A percentile compares a stretch with the other conserved stretches of the same genome.
These are phyloP conservation scores for Trichechus manatus DNA, from an alignment of 2,113 vertebrate genomes.

Conservation along the genomic window DNA sequence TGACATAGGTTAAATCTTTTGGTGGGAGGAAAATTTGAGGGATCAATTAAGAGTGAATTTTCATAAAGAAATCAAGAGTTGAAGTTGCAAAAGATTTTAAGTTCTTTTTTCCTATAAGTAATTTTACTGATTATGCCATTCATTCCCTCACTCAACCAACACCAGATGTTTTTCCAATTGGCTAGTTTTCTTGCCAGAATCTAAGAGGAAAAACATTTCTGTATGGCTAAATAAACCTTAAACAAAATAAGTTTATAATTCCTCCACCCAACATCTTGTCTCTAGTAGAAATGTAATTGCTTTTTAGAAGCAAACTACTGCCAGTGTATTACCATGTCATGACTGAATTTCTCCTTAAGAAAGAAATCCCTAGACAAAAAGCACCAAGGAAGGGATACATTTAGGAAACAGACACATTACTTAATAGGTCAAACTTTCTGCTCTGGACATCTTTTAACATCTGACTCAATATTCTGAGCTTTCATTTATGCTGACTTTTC, in stretches of 20 bases:
- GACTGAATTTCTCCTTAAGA: constrained; percentile 60
- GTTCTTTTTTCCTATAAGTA: constrained; percentile 60
- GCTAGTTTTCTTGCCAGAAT: constrained; percentile 43
- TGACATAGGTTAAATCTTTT: neutral
- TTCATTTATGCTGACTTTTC: constrained; percentile 45
- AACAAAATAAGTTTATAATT: constrained; percentile 66
- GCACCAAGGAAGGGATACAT: neutral
- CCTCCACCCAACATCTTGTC: constrained; percentile 61
- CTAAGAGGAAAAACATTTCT: constrained; percentile 66
- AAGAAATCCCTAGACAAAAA: constrained; percentile 68
- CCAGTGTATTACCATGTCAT: constrained; percentile 32
- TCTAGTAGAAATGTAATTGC: constrained; percentile 59
- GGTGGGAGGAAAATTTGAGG: neutral
- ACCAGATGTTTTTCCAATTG: constrained; percentile 57
- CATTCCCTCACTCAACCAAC: constrained; percentile 66
- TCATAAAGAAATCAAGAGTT: constrained; percentile 42
- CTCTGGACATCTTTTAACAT: constrained; percentile 50
- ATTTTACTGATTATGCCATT: constrained; percentile 72
- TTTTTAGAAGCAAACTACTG: constrained; percentile 54
- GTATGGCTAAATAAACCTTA: constrained; percentile 67
- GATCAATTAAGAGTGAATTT: constrained; percentile 25
- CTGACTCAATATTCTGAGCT: constrained; percentile 22
- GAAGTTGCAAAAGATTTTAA: neutral
- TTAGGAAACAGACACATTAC: constrained; percentile 61
- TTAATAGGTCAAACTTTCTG: constrained; percentile 60